phyloP scores from a whole-genome alignment of 92 coral and sea anemone genomes.

The Palythoa grandis region DNA sequence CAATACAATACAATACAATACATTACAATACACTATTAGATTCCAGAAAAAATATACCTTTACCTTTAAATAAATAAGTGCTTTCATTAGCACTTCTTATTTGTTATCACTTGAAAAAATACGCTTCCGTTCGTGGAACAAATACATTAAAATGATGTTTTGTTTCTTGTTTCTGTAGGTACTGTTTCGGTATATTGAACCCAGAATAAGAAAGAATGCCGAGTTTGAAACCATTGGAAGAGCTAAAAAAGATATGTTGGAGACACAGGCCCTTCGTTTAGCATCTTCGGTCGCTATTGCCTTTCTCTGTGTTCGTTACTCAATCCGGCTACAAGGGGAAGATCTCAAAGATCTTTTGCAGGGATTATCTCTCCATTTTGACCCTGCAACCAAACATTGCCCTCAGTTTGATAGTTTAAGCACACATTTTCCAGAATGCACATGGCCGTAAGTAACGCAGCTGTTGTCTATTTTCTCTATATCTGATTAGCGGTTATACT shows the following conservation, averaged over 20 bases:
- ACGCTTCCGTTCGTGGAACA: not conserved
- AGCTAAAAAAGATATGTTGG: not conserved
- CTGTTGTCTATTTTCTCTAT: not conserved
- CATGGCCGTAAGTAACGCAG: conserved; percentile 2
- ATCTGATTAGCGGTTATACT: not conserved
- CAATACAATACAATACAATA: no score
- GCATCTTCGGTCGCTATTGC: conserved; percentile 16
- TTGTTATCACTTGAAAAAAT: no score
- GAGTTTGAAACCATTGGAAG: not conserved
- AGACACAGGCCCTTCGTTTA: conserved; percentile 14
- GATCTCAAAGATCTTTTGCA: conserved; percentile 19
- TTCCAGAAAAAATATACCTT: no score
- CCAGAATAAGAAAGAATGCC: not conserved
- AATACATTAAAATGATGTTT: not conserved
- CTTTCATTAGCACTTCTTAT: no score
- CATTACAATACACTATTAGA: no score
- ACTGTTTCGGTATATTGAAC: not conserved
- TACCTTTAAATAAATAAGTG: no score
- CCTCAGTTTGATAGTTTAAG: conserved; percentile 12
- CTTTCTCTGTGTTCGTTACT: not conserved
- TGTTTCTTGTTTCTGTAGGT: not conserved
- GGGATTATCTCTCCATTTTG: conserved; percentile 24
- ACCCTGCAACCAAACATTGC: not conserved
- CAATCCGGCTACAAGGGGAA: not conserved
- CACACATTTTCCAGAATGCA: not conserved